Evolutionary conservation across 2,113 vertebrate species (phyloP).

Genomic region (Dryoscopus gambensis): DNA sequence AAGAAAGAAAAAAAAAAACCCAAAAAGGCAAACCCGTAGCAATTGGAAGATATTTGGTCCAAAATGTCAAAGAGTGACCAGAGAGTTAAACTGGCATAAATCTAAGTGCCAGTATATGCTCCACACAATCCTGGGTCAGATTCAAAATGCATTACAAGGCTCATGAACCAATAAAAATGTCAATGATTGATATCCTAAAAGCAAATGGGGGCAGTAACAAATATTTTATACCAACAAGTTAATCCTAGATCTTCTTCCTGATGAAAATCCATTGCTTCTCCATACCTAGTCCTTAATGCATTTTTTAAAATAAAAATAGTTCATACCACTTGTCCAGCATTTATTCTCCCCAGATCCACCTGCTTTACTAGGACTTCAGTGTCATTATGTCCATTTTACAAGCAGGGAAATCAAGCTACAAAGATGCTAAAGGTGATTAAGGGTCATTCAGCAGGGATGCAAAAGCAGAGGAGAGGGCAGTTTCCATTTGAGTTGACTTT

Average conservation of each 20-base stretch:
- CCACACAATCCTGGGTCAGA: background rate
- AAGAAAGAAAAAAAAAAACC: background rate
- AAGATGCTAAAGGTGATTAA: background rate
- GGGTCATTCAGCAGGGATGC: background rate
- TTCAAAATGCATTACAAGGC: constrained; percentile 4
- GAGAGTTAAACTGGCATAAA: background rate
- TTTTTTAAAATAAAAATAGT: background rate
- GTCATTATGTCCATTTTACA: background rate
- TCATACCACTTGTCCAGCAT: background rate
- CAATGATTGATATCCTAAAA: background rate
- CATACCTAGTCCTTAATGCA: background rate
- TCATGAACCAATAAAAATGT: constrained; percentile 6
- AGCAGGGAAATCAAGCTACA: background rate
- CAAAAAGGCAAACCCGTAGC: background rate
- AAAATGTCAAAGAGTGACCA: background rate
- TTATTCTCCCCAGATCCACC: background rate
- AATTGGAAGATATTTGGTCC: background rate
- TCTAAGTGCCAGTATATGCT: background rate
- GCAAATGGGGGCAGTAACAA: background rate
- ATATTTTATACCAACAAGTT: background rate
- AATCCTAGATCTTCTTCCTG: background rate
- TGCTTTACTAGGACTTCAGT: background rate
- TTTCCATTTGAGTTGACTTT: background rate
- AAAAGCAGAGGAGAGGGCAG: background rate
- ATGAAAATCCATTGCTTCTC: background rate